Evolutionary conservation across 2,888 invertebrate genomes (phyloP), one percentile per base, ranked within the genome.

Genomic region (Chrysomela aeneicollis): DNA sequence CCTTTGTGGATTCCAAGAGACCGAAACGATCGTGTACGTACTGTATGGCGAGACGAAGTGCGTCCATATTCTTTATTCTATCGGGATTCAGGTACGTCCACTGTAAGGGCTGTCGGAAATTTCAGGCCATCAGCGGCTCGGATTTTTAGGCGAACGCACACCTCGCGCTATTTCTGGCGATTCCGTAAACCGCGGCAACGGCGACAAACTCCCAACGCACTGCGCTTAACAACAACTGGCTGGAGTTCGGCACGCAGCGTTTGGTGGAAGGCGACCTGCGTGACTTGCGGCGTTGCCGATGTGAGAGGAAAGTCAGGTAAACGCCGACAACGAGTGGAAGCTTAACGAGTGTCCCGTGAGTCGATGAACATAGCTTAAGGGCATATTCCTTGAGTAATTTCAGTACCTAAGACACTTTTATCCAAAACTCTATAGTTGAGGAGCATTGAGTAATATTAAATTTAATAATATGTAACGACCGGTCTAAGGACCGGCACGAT

Each of bases 11-110:
- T n/a, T n/a, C n/a, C n/a, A n/a, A n/a, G n/a, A n/a, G n/a, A n/a
- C n/a, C n/a, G n/a, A n/a, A n/a, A n/a, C n/a, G n/a, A n/a, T n/a
- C n/a, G n/a, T n/a, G 22, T 64, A 71, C 71, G 68, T 70, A 71
- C 71, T 71, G 71, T 66, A 71, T 71, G 1, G 70, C 71, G 30
- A 71, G 69, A 62, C 71, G 63, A 46, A 71, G 68, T 9, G 67
- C 69, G 63, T 71, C 71, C 71, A 71, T n/a, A n/a, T n/a, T n/a
- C n/a, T n/a, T n/a, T n/a, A n/a, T 71, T 67, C 60, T 67, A 64
- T 21, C 47, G 26, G 9, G 42, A 15, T n/a, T n/a, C n/a, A n/a
- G n/a, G n/a, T n/a, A 42, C n/a, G 2, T 42, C 12, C 42, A 42
- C 42, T 10, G 15, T n/a, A 15, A 42, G n/a, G n/a, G n/a, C 42